Conservation (phyloP, 2,113 vertebrate genomes). For the Orthonyx spaldingii region DNA sequence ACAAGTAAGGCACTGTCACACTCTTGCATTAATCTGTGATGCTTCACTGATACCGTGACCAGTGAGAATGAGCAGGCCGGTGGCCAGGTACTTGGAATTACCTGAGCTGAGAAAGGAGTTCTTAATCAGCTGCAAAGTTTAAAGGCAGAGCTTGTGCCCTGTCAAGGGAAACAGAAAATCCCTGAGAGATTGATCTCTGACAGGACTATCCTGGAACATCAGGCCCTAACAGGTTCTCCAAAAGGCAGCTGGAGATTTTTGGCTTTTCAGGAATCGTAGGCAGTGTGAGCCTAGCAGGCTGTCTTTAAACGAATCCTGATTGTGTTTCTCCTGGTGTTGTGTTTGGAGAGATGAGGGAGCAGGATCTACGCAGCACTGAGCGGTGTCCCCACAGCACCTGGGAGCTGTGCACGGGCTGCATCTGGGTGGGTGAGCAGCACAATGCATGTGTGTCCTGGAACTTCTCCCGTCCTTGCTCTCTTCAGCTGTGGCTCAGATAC, state of each 20-base stretch:
- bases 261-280: not conserved
- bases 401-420: not conserved
- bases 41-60: not conserved
- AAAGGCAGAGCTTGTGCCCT: not conserved
- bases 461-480: not conserved
- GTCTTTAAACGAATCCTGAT: not conserved
- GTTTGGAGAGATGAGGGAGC: not conserved
- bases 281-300: not conserved
- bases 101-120: not conserved
- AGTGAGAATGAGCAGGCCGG: not conserved
- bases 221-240: not conserved
- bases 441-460: rapidly evolving
- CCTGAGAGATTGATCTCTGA: not conserved
- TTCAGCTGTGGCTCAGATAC: not conserved
- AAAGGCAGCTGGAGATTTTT: not conserved
- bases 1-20: not conserved
- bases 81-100: not conserved
- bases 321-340: not conserved
- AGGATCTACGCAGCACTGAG: not conserved
- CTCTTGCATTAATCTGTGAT: not conserved
- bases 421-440: not conserved
- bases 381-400: rapidly evolving
- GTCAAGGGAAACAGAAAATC: not conserved
- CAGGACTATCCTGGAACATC: not conserved
- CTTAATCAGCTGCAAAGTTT: not conserved